Evolutionary conservation across 2,797 vertebrate species (phyloP), one percentile per base, ranked within the genome.

Genomic region (Gadopsis bispinosus): DNA sequence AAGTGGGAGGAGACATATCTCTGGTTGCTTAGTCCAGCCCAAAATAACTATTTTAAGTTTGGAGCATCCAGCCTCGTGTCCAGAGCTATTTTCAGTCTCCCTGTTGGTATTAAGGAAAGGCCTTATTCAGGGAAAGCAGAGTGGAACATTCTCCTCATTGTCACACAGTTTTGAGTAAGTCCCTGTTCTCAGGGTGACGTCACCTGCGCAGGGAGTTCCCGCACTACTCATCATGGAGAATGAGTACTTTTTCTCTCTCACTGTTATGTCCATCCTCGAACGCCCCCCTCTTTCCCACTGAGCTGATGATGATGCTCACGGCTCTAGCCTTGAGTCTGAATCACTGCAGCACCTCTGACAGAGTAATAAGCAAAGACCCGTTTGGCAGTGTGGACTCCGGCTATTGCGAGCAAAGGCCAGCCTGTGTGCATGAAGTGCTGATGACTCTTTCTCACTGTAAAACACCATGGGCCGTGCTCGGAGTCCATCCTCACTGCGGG

Each of bases 241-340:
- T 17, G 56, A 51, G 67, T 31, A 31, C 45, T 54, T 73, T 63
- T 77, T 64, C 75, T 83, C 66, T 53, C 58, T 61, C 31, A 58
- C 17, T 31, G 16, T 60, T 55, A 31, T 55, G 62, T 82, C 68
- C 77, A 79, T 80, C 87, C 80, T 80, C 71, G n/a, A 84, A 91
- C 89, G 41, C 92, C 91, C 90, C 88, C 85, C 79, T 64, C 64
- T 88, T 94, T 94, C 91, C 88, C 92, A 94, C 85, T 86, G 77
- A 87, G 47, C 37, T 74, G 80, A n/a, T 75, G 60, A 45, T 75
- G 63, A 55, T 75, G 60, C 45, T 73, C 69, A 73, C n/a, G 3
- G 53, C 63, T 63, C 39, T 12, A 41, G 43, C 51, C 53, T 48
- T 22, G 20, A 69, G 41, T 86, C 54, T 83, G 77, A 86, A 75